Evolutionary conservation across 2,113 vertebrate species (phyloP), one percentile per base, ranked within the genome.

Genomic region (Chauna torquata): DNA sequence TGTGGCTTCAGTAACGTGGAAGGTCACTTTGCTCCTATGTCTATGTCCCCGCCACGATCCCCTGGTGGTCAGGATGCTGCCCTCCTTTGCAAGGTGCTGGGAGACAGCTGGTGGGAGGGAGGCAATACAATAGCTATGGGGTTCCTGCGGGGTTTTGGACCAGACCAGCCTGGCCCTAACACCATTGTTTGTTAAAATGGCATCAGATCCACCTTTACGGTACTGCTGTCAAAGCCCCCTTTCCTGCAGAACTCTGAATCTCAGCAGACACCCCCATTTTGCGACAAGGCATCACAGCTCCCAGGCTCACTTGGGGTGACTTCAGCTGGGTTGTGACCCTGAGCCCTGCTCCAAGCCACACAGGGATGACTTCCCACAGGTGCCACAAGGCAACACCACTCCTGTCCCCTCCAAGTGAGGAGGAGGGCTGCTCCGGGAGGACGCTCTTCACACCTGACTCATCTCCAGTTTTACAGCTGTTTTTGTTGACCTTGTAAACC

Each of bases 361-460:
- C 8, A 11, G 23, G 22, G 38, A 69, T 9, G 11, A 12, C 76
- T 69, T 57, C 25, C 36, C 1, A 1, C 52, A 30, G 55, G 34
- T 40, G 32, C 36, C 2, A 0, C 38, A 32, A 79, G 42, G 30
- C 16, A 89, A 71, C 0, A 0, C 32, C 44, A 83, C 11, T 23
- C 47, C n/a, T 55, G 15, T 4, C 7, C 30, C 0, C 0, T 14
- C 34, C 13, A 5, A 14, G 0, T 78, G 47, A 19, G 19, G 12
- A 3, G 0, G 30, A 78, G 18, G 38, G 25, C 16, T 82, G n/a
- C 61, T 81, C 47, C 7, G 3, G 15, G 55, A 96, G 47, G 47
- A 92, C 82, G n/a, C 30, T 71, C 36, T 66, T 30, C 0, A 2
- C 34, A 32, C 6, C 3, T 86, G 88, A 93, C 83, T 86, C 65